Base-by-base conservation (phyloP, 2,888 invertebrate species). In the Mesoligia furuncula region DNA sequence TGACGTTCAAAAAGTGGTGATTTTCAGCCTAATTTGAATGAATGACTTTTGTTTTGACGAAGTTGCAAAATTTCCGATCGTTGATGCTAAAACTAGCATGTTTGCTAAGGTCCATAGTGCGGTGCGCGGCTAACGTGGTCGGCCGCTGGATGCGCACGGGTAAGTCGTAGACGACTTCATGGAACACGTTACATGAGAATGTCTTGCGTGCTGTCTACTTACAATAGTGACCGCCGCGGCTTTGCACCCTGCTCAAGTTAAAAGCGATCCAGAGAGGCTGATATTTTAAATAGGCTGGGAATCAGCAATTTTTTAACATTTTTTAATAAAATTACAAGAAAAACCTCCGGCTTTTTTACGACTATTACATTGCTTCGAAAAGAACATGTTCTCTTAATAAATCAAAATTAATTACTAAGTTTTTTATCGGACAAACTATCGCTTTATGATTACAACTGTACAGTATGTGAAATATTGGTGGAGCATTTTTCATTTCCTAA, bases 111-210 rank as follows among this genome's bases (percentile, higher is more conserved):
- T 36, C 59, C 59, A 73, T 54, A 87, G 86, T 70, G 84, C 75
- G 76, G 81, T 84, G 88, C 89, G 91, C 91, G 88, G 90, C 90
- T 91, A 91, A 91, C 88, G 86, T 89, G 89, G 83, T 89, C 86
- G 88, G 77, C 72, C 85, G 79, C 90, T 86, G 78, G 85, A 85
- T 83, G 87, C 88, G 90, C 91, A 90, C 91, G 91, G 89, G 77
- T 82, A 83, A 78, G 85, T 79, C 86, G 83, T 79, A 87, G 89
- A 90, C 89, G 87, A 91, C 90, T 93, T 94, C 93, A 93, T 88
- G 91, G 93, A 93, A 93, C 90, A 90, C 84, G 91, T 87, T 90
- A 91, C 91, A 93, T 89, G 90, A 87, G 91, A 91, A 91, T 90
- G 85, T 90, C 85, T 89, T 89, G 90, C 87, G 85, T 89, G 89